Evolutionary conservation across 1,140 invertebrate genomes (phyloP), one percentile per base, ranked within the genome.

Genomic region (Leptonema lineaticorne): DNA sequence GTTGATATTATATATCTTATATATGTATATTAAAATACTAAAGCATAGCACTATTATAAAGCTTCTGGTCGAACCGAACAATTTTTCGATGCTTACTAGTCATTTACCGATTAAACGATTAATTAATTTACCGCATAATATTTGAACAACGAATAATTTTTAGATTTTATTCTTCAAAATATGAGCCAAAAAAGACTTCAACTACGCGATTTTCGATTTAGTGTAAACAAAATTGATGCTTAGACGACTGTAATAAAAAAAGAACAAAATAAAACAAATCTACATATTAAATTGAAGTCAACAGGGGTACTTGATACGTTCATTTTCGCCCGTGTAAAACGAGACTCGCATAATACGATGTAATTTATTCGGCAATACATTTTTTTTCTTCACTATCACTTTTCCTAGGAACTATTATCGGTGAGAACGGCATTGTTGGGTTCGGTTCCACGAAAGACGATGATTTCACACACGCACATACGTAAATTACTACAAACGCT

Each of bases 291-390:
- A 53, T 53, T 26, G 16, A 48, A 53, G 50, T 24, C 50, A 53
- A 53, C 50, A 53, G 50, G 22, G 50, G 50, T 20, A 53, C 50
- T 53, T 11, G 50, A 53, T 53, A 53, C 50, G 50, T 26, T 53
- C 50, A 24, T 53, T 53, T 53, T 53, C 50, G 20, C 22, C 27
- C 20, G 20, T 45, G 37, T 45, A 14, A 9, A 16, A 45, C 37
- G 37, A 45, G 3, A 53, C 37, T 41, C 37, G 9, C 37, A 53
- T 53, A 53, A 53, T 53, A 14, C 22, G 24, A 53, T 53, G 50
- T 53, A 53, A 53, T 53, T 53, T 53, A 53, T 53, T 53, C 50
- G 50, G 50, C 50, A 53, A 53, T 53, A 22, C 20, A 22, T 26
- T 26, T 26, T 53, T 53, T 53, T 26, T 53, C 14, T 45, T 45